phyloP scores from a whole-genome alignment of 2,113 vertebrate genomes.

The Zingel zingel region DNA sequence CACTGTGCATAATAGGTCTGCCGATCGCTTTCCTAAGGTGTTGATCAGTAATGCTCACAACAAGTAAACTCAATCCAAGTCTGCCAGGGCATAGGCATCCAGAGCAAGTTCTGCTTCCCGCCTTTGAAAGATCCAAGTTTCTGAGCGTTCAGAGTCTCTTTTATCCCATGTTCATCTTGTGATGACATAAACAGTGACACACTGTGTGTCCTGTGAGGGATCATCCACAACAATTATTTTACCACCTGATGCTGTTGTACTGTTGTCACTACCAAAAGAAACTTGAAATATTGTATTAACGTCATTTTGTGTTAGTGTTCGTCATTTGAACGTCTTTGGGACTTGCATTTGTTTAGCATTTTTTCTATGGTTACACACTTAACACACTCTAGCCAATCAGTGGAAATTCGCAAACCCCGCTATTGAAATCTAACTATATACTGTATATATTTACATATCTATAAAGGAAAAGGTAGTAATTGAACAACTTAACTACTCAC shows the following conservation, averaged over 20 bases:
- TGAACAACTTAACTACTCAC: background rate
- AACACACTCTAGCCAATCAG: background rate
- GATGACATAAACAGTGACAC: conserved; percentile 26
- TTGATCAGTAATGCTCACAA: conserved; percentile 78
- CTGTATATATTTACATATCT: background rate
- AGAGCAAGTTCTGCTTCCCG: conserved; percentile 50
- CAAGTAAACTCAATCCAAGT: conserved; percentile 63
- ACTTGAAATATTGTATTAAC: background rate
- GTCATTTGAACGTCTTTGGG: background rate
- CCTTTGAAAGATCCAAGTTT: conserved; percentile 74
- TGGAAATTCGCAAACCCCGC: background rate
- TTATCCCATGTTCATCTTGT: conserved; percentile 33
- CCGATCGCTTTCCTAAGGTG: conserved; percentile 80
- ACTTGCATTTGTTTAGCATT: background rate
- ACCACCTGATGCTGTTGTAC: background rate
- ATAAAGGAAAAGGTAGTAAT: background rate
- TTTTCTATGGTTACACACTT: background rate
- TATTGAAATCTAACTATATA: background rate
- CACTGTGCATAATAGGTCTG: conserved; percentile 81
- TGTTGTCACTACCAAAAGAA: background rate
- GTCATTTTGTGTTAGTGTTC: background rate
- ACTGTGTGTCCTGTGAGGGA: background rate
- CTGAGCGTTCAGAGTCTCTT: conserved; percentile 31
- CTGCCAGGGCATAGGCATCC: conserved; percentile 53
- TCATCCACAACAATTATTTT: background rate